Conservation (phyloP, 2,113 vertebrate species). For the Nothocercus julius region DNA sequence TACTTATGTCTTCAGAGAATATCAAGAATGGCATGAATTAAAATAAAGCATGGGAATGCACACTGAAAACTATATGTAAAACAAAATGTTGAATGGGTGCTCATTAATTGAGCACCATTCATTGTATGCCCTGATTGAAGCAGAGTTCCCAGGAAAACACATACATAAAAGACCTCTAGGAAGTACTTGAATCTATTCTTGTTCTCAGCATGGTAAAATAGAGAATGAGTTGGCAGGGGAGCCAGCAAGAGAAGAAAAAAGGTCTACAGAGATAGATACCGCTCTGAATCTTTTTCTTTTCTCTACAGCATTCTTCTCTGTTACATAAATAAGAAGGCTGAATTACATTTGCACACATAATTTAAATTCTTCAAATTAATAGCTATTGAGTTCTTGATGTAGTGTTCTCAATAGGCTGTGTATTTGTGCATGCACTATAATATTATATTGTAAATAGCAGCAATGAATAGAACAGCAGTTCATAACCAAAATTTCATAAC, state of each 20-base stretch:
- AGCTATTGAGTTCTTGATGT: background rate
- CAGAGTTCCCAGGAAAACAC: background rate
- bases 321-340: background rate
- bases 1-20: background rate
- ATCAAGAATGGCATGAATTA: background rate
- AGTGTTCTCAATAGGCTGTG: background rate
- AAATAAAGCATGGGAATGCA: background rate
- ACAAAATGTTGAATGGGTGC: background rate
- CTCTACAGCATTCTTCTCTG: background rate
- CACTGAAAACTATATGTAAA: background rate
- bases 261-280: background rate
- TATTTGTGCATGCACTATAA: fast-evolving
- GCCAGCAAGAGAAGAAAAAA: background rate
- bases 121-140: background rate
- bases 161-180: background rate
- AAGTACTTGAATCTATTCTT: background rate
- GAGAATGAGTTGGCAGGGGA: background rate
- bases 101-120: background rate
- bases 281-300: background rate
- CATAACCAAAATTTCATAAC: background rate
- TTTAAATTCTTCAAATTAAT: background rate
- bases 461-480: background rate
- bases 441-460: background rate
- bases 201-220: background rate
- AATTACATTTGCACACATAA: background rate